Evolutionary conservation across 1,140 invertebrate genomes (phyloP).

Genomic region (Cherax quadricarinatus): DNA sequence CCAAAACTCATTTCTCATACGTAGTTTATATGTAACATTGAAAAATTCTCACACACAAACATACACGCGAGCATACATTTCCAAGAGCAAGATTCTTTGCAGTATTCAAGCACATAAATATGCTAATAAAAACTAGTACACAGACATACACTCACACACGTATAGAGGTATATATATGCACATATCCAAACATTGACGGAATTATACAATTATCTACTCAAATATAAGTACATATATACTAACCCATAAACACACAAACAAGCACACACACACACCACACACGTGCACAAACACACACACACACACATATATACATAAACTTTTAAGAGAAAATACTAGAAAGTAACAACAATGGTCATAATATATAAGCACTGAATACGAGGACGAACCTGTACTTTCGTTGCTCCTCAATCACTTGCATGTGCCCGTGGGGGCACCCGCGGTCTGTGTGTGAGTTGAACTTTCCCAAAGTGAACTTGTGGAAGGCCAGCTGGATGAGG

Average conservation of each 20-base stretch:
- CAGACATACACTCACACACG: neutral
- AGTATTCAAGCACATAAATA: too few species aligned
- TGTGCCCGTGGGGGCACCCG: constrained; percentile 69
- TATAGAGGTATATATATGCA: neutral
- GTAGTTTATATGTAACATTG: too few species aligned
- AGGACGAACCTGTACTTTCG: constrained; percentile 46
- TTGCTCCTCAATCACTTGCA: constrained; percentile 61
- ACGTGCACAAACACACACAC: too few species aligned
- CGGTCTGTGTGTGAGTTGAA: constrained; percentile 50
- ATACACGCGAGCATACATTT: too few species aligned
- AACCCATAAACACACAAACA: too few species aligned
- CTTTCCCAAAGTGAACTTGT: constrained; percentile 52
- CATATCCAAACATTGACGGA: neutral
- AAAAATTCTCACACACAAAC: too few species aligned
- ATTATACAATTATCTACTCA: neutral
- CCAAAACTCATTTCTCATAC: too few species aligned
- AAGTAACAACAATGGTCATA: neutral
- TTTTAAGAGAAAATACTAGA: too few species aligned
- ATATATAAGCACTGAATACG: neutral
- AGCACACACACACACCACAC: too few species aligned
- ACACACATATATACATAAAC: too few species aligned
- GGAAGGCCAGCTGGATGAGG: constrained; percentile 84
- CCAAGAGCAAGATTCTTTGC: too few species aligned
- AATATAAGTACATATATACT: neutral
- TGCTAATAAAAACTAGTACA: neutral